These are phyloP conservation scores for Riparia riparia DNA, from an alignment of 2,113 vertebrate genomes.

Conservation along the genomic window DNA sequence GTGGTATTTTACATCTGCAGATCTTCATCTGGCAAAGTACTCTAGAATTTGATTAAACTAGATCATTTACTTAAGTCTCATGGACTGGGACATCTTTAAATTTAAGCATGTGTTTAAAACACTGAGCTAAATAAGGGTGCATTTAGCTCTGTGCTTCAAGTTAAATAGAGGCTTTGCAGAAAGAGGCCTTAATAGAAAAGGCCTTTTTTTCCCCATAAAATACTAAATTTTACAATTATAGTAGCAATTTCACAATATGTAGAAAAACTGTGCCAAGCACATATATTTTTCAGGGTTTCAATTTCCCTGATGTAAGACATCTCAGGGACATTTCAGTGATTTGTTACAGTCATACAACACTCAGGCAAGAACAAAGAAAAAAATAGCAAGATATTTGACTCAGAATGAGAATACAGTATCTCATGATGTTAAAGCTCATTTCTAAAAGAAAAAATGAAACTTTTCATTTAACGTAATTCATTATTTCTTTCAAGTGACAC, in stretches of 20 bases:
- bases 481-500: not conserved
- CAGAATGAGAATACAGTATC: not conserved
- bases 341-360: constrained; percentile 34
- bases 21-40: not conserved
- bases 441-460: not conserved
- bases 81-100: not conserved
- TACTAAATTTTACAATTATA: constrained; percentile 11
- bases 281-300: constrained; percentile 56
- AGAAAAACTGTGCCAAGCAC: not conserved
- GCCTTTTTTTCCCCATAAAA: not conserved
- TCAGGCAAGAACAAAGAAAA: constrained; percentile 40
- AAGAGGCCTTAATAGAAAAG: not conserved
- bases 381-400: not conserved
- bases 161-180: not conserved
- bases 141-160: not conserved
- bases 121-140: not conserved
- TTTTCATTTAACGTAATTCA: not conserved
- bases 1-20: not conserved
- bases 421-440: not conserved
- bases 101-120: constrained; percentile 13
- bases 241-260: constrained; percentile 21
- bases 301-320: constrained; percentile 46
- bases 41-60: no score
- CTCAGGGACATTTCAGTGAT: constrained; percentile 66
- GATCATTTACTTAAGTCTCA: not conserved